Evolutionary conservation across 2,888 invertebrate species (phyloP), one percentile per base, ranked within the genome.

Genomic region (Orthosia gracilis): DNA sequence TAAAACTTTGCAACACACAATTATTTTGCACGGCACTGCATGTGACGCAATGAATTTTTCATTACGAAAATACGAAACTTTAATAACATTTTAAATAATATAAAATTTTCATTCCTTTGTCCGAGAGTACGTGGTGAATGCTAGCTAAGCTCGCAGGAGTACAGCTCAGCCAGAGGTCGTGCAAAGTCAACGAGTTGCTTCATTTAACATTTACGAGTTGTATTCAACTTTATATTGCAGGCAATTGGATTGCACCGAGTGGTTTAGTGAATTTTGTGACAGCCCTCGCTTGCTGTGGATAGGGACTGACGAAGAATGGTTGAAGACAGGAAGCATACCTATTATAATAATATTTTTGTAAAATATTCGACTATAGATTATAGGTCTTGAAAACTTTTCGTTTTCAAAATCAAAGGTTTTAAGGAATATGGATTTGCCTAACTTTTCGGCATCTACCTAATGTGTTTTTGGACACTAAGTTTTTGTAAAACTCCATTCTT

Each of bases 141-240:
- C 40, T 13, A 62, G 59, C 55, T 61, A 52, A 71, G 78, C 84
- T 80, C n/a, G 26, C 21, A 23, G 54, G 67, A 68, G 67, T 61
- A 65, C 49, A 65, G 21, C 49, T 31, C 31, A 31, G 40, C 40
- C 40, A 57, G 57, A 70, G 64, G 62, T 70, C 64, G 69, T 57
- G 73, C 61, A 66, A 69, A 69, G 67, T 68, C 62, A 76, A 61
- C 61, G 75, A 74, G 73, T 72, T 67, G 66, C 67, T 82, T 83
- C 72, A 80, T 85, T 80, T 78, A 83, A 83, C 73, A 85, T 86
- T 85, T 85, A 85, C 72, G 75, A 74, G 74, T 67, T 69, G 49
- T 71, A 71, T 78, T 65, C 69, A 81, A 67, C 72, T 76, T 78
- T 84, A 62, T 81, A 81, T 76, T 76, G 61, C n/a, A 52, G 63